A percentile compares a stretch with the other conserved stretches of the same genome.
Conservation (phyloP, 1,140 invertebrate species). For the Bombus fervidus region DNA sequence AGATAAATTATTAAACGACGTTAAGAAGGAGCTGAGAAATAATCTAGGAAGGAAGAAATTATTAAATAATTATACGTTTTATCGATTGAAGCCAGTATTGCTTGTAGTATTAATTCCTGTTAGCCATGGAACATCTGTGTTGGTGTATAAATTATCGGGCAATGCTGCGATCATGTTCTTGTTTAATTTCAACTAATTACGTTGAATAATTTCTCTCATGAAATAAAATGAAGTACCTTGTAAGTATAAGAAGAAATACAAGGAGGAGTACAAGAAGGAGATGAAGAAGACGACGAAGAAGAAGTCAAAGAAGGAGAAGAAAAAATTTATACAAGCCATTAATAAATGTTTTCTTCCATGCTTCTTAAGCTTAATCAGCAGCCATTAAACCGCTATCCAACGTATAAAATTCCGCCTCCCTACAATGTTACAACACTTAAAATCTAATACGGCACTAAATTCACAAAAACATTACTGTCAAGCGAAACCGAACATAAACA, state of each 20-base stretch:
- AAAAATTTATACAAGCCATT: background rate
- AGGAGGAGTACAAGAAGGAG: background rate
- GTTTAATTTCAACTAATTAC: background rate
- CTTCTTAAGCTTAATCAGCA: background rate
- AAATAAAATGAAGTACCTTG: background rate
- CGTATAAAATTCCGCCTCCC: background rate
- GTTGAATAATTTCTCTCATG: background rate
- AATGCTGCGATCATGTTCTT: background rate
- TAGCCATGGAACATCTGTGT: background rate
- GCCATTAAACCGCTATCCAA: background rate
- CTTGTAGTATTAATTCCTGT: background rate
- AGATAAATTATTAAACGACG: too few species aligned
- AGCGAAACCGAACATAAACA: background rate
- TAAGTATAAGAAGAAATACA: background rate
- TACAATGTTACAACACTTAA: slow-evolving; percentile 6
- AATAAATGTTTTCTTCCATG: background rate
- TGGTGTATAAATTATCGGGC: background rate
- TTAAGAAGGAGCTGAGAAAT: background rate
- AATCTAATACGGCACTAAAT: background rate
- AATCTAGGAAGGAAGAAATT: background rate
- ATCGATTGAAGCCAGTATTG: background rate
- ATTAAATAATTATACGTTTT: too few species aligned
- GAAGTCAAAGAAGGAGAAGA: background rate
- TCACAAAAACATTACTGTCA: background rate
- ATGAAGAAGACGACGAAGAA: background rate